These are phyloP conservation scores for Campylorhamphus procurvoides DNA, from an alignment of 2,113 vertebrate genomes.

Conservation along the genomic window DNA sequence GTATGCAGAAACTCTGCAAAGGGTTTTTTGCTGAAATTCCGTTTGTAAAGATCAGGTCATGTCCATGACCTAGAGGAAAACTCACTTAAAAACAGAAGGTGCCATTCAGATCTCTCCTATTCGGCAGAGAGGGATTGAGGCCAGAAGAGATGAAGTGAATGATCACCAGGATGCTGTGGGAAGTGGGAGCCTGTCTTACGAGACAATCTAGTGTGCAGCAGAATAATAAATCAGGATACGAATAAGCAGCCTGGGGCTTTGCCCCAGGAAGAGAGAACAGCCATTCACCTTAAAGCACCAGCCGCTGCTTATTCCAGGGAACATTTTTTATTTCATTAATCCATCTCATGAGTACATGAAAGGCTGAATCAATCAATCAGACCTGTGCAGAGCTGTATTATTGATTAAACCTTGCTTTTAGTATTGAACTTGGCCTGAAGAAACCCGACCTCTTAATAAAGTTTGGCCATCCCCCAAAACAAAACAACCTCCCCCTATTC, in stretches of 20 bases:
- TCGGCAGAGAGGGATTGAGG: not conserved
- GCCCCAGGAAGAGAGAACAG: not conserved
- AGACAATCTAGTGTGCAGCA: not conserved
- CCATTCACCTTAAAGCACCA: not conserved
- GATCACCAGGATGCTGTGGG: not conserved
- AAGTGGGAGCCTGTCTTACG: not conserved
- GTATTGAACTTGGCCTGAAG: not conserved
- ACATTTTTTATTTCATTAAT: not conserved
- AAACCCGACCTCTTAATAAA: not conserved
- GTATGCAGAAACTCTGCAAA: not conserved
- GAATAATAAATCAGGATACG: not conserved
- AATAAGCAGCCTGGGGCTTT: not conserved
- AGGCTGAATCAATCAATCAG: not conserved
- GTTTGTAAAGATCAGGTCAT: not conserved
- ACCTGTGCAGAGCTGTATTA: not conserved
- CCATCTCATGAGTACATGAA: not conserved
- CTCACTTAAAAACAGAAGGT: not conserved
- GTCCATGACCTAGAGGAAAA: not conserved
- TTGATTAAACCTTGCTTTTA: not conserved
- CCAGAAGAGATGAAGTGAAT: not conserved
- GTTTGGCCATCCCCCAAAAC: not conserved
- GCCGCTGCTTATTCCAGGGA: not conserved
- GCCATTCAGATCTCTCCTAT: not conserved
- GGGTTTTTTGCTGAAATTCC: not conserved
- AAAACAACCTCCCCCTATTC: rapidly evolving